Evolutionary conservation across 2,888 invertebrate species (phyloP), one percentile per base, ranked within the genome.

Genomic region (Diaprepes abbreviatus): DNA sequence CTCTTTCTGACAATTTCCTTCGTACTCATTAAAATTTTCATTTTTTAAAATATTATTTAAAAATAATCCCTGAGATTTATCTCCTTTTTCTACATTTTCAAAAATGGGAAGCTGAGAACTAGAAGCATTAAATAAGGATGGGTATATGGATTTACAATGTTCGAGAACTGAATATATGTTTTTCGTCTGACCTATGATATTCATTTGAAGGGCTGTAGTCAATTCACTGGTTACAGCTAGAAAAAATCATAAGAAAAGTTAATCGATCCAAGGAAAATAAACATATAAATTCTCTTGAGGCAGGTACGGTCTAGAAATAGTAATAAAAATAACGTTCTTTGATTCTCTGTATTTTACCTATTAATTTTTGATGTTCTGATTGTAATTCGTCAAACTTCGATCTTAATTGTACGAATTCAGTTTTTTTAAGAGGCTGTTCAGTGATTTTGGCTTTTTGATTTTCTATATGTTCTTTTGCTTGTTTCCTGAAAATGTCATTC

Each of bases 141-240:
- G 75, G 60, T 76, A 76, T 6, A 76, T 74, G 12, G 52, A 40
- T 59, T 70, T 76, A 66, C 76, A 76, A 24, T 75, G 74, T 28
- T 76, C 73, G 21, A 76, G 54, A 10, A 74, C 75, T 3, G 52
- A 38, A 36, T 73, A 35, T 9, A 76, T 71, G 38, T 71, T 76
- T 38, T 72, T 73, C 3, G 75, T 70, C 66, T 76, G 76, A 2
- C 75, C 73, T 12, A 75, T 52, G 19, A 76, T 70, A 54, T 75
- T 75, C 45, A 71, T 35, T 71, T 75, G 73, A 9, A 76, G 66
- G 4, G 73, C 74, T 9, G 70, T 70, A 1, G 76, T 75, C n/a
- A 75, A 67, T 63, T 77, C 74, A 9, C 73, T 57, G 17, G 76
- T 74, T 10, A 76, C 73, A 54, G 74, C 74, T 77, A 45, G 45